A percentile compares a stretch with the other conserved stretches of the same genome.
Evolutionary conservation across 2,113 vertebrate genomes (phyloP).

Genomic region (Oreochromis aureus): DNA sequence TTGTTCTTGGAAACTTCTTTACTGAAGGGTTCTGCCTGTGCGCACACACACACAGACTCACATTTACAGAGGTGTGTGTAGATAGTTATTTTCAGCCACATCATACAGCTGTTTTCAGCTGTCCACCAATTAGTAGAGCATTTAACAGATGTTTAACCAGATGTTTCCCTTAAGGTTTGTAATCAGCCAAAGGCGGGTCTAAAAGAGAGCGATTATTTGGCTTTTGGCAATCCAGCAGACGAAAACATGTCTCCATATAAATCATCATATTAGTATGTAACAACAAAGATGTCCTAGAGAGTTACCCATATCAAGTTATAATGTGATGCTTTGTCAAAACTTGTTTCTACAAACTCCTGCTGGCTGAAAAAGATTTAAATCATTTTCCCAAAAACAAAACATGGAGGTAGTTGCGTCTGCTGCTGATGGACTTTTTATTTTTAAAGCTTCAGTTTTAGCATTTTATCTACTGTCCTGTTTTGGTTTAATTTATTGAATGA

Average conservation of each 20-base stretch:
- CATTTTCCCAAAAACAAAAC: not conserved
- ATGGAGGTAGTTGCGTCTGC: not conserved
- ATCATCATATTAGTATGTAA: not conserved
- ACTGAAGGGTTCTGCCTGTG: not conserved
- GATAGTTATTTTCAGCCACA: not conserved
- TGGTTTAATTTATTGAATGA: not conserved
- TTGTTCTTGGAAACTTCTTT: not conserved
- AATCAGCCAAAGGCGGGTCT: not conserved
- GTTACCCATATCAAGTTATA: not conserved
- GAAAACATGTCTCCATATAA: not conserved
- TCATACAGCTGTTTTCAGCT: not conserved
- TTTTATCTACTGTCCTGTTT: not conserved
- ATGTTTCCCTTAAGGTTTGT: not conserved
- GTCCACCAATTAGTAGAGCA: not conserved
- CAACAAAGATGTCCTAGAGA: not conserved
- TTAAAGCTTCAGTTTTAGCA: not conserved
- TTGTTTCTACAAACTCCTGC: not conserved
- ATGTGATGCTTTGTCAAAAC: not conserved
- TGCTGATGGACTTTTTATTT: not conserved
- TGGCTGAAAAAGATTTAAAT: not conserved
- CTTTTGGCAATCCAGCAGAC: not conserved
- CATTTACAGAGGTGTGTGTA: not conserved
- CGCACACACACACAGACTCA: not conserved
- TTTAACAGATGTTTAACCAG: not conserved
- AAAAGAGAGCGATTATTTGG: not conserved